Percentiles rank a stretch among this genome's conserved stretches.
phyloP scores from a whole-genome alignment of 2,797 vertebrate genomes.

The Aldrovandia affinis region DNA sequence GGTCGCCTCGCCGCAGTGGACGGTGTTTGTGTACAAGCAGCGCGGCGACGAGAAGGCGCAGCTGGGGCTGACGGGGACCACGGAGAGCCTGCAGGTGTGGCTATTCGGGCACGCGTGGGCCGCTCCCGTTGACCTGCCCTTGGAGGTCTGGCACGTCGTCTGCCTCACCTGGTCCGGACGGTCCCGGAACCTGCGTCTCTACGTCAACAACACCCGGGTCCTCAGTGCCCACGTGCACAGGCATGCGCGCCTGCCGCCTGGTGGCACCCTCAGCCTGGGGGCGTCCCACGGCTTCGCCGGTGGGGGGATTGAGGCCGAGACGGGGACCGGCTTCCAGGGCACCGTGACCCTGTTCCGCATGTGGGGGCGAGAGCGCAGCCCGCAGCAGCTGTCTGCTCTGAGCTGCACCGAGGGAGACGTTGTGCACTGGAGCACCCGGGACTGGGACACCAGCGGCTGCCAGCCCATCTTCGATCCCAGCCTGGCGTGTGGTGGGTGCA shows the following conservation, averaged over 20 bases:
- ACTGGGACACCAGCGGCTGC: conserved; percentile 60
- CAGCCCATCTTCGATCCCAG: conserved; percentile 30
- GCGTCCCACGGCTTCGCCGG: conserved; percentile 42
- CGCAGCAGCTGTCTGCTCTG: conserved; percentile 51
- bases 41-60: conserved; percentile 46
- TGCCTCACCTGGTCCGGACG: conserved; percentile 70
- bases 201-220: conserved; percentile 53
- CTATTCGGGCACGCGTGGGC: conserved; percentile 64
- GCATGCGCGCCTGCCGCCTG: conserved; percentile 42
- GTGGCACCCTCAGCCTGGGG: conserved; percentile 71
- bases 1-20: conserved; percentile 55
- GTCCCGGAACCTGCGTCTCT: conserved; percentile 50
- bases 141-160: conserved; percentile 63
- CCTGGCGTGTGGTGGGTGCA: conserved; percentile 69
- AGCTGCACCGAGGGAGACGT: conserved; percentile 71
- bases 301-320: conserved; percentile 30
- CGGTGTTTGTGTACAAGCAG: conserved; percentile 70
- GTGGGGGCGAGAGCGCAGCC: conserved; percentile 62
- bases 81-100: conserved; percentile 53
- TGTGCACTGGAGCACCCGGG: conserved; percentile 65
- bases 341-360: conserved; percentile 70
- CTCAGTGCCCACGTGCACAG: conserved; percentile 14
- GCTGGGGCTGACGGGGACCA: conserved; percentile 61
- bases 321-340: conserved; percentile 37
- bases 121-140: conserved; percentile 1